Base-by-base conservation (phyloP, 2,888 invertebrate species). In the Pomacea canaliculata region DNA sequence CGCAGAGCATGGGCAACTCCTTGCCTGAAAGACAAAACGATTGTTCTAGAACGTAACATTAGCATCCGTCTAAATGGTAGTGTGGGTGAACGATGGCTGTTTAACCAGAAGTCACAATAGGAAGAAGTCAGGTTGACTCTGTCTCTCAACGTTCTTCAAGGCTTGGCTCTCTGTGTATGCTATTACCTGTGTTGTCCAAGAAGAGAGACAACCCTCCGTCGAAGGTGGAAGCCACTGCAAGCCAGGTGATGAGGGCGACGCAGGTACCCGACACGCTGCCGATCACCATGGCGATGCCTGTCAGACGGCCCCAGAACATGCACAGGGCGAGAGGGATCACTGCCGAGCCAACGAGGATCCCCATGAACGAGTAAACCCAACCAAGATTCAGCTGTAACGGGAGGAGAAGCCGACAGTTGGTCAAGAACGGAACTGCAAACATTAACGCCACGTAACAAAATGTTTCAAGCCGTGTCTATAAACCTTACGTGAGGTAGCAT, bases 331-430 rank as follows among this genome's bases (percentile, higher is more conserved):
- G 89, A 1, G 91, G 91, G 4, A 90, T 78, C 10, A 91, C 91
- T 3, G 90, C 89, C 7, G 90, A 90, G 9, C 91, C 90, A 66
- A 91, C 89, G 63, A 91, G 80, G 56, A 91, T 84, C 1, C 91
- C 91, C 89, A 91, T 91, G 77, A 91, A 89, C 49, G 88, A 80
- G 80, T 91, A 91, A 18, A 91, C 84, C 87, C 91, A 90, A 37
- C 87, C 86, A 23, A 91, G 81, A 74, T 83, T 86, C 46, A 90
- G 79, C 88, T 90, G 82, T 16, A 77, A 80, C 37, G 18, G 37
- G 3, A 37, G 37, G 37, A 37, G 37, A 37, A 37, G 37, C 23
- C 70, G 69, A 63, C 13, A 66, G 37, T 37, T 37, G 23, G 23
- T 23, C 23, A 23, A 23, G 23, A 23, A 23, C 23, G 23, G 23